Evolutionary conservation across 2,888 invertebrate species (phyloP), one percentile per base, ranked within the genome.

Genomic region (Carabus problematicus): DNA sequence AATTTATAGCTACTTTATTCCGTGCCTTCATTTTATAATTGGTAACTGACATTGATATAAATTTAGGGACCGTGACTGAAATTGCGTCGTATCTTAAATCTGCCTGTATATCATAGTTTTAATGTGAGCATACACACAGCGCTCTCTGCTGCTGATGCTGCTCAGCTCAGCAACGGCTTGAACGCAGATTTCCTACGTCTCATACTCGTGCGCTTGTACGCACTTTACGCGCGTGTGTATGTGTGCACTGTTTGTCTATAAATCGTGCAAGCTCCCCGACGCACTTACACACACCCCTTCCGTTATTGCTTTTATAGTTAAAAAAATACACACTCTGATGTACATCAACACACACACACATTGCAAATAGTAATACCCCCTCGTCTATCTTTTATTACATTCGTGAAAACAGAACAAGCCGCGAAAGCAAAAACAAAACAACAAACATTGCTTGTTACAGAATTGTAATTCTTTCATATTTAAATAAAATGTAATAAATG

Each of bases 31-130:
- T 79, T 81, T 80, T 81, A 79, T 81, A 82, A 82, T 81, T 81
- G 82, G 80, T 79, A 80, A 80, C 76, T 82, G 82, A 82, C 82
- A 79, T 80, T 81, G 81, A 81, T 81, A 81, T 82, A 81, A 81
- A 81, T 82, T 82, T 80, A 79, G 80, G 79, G 79, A 78, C 79
- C 80, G 80, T 80, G 80, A 80, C 80, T 81, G 79, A 80, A 82
- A 81, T 80, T 79, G 79, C 77, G 78, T 79, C 78, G 79, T 81
- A 81, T 81, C 81, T 81, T 80, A 80, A 81, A 81, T 81, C 81
- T 79, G 81, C 77, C 77, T 80, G 79, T 81, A 80, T 81, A 82
- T 82, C 81, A 81, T 81, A 80, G 81, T 82, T 81, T 81, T 82
- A 81, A 81, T 82, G 80, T 79, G 80, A 79, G 78, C 78, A 42